Percentiles rank a stretch among this genome's conserved stretches.
Evolutionary conservation across 2,888 invertebrate genomes (phyloP).

Genomic region (Papilio protenor): DNA sequence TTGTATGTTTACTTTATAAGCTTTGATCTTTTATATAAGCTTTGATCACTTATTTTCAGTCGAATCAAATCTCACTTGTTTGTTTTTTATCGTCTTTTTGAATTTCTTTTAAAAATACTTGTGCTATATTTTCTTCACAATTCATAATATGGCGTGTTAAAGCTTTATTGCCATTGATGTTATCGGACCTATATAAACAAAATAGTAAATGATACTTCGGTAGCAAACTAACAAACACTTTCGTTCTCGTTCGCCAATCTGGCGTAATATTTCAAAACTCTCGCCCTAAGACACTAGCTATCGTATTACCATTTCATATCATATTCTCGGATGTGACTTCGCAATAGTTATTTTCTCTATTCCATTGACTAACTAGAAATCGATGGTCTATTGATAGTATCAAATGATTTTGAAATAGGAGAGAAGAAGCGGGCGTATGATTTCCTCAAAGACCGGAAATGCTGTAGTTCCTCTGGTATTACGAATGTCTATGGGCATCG

Average conservation of each 20-base stretch:
- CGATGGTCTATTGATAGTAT: not conserved
- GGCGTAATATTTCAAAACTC: slow-evolving; percentile 63
- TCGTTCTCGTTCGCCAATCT: slow-evolving; percentile 44
- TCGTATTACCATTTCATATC: slow-evolving; percentile 51
- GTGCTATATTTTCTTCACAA: not conserved
- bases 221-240: slow-evolving; percentile 36
- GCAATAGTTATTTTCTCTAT: slow-evolving; percentile 19
- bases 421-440: too few species aligned
- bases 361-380: not conserved
- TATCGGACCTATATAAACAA: slow-evolving; percentile 2
- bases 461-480: too few species aligned
- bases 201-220: slow-evolving; percentile 5
- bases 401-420: not conserved
- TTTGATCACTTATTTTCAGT: not conserved
- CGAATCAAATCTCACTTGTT: not conserved
- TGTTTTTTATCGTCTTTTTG: not conserved
- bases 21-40: not conserved
- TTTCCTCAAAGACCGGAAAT: too few species aligned
- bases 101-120: not conserved
- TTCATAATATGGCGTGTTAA: not conserved
- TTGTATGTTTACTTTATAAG: not conserved
- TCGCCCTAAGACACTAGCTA: slow-evolving; percentile 57
- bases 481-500: too few species aligned
- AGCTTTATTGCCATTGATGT: not conserved
- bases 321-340: slow-evolving; percentile 36